Conservation (phyloP, 2,888 invertebrate species). For the Euzophera pinguis region DNA sequence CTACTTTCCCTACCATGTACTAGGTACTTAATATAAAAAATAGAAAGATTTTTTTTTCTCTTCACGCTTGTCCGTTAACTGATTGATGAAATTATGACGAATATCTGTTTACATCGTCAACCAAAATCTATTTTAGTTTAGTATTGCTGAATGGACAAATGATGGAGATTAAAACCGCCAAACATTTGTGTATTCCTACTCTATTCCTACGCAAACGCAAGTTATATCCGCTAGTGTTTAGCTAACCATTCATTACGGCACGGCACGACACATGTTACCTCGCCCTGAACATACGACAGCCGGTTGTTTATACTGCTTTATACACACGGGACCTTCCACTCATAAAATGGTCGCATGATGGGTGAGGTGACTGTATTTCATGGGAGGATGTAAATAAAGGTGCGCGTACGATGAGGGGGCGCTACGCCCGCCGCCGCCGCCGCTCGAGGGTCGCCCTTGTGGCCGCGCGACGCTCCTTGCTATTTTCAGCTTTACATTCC, state of each 20-base stretch:
- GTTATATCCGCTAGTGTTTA: not conserved
- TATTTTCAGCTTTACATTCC: conserved; percentile 78
- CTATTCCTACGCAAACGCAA: not conserved
- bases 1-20: too few relatives aligned
- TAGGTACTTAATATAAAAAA: too few relatives aligned
- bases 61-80: too few relatives aligned
- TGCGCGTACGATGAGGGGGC: conserved; percentile 44
- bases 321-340: conserved; percentile 49
- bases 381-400: conserved; percentile 70
- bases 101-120: too few relatives aligned
- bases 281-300: conserved; percentile 37
- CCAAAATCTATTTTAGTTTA: too few relatives aligned
- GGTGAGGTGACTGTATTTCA: conserved; percentile 50
- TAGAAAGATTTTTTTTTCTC: too few relatives aligned
- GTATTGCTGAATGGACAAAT: not conserved
- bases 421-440: conserved; percentile 31
- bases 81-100: too few relatives aligned
- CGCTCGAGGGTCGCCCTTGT: conserved; percentile 72
- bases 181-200: conserved; percentile 2
- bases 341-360: conserved; percentile 48
- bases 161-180: not conserved
- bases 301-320: conserved; percentile 51
- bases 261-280: conserved; percentile 26
- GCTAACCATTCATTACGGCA: not conserved
- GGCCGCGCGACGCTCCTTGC: conserved; percentile 71